These are phyloP conservation scores for Drosophila kanapiae DNA, from an alignment of 1,140 invertebrate genomes.

Conservation along the genomic window DNA sequence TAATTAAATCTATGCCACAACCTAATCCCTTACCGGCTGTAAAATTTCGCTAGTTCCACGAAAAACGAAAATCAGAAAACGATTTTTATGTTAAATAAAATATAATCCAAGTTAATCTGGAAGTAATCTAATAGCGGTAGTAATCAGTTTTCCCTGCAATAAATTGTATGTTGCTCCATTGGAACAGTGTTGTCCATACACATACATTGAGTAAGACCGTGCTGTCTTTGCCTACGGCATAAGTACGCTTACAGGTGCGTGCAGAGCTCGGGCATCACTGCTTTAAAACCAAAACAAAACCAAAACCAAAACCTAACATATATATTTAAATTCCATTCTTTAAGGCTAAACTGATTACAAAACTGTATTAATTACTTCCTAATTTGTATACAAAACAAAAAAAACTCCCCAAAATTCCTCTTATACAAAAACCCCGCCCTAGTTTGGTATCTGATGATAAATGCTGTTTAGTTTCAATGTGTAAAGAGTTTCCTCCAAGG, in stretches of 20 bases:
- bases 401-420: neutral
- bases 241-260: too few relatives aligned
- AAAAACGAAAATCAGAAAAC: too few relatives aligned
- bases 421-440: slow-evolving; percentile 15
- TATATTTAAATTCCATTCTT: neutral
- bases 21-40: slow-evolving; percentile 37
- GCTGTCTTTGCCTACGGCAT: too few relatives aligned
- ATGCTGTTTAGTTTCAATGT: slow-evolving; percentile 82
- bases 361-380: neutral
- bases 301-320: too few relatives aligned
- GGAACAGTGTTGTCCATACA: too few relatives aligned
- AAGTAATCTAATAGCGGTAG: neutral
- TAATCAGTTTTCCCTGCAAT: neutral
- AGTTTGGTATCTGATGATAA: slow-evolving; percentile 75
- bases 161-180: too few relatives aligned
- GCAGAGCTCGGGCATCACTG: too few relatives aligned
- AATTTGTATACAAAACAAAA: slow-evolving; percentile 7
- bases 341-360: neutral
- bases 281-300: too few relatives aligned
- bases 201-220: too few relatives aligned
- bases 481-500: slow-evolving; percentile 36
- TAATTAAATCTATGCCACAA: slow-evolving; percentile 52
- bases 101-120: neutral
- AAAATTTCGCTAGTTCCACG: slow-evolving; percentile 2
- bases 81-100: neutral